Conservation (phyloP, 2,888 invertebrate species). For the Caenorhabditis uteleia region DNA sequence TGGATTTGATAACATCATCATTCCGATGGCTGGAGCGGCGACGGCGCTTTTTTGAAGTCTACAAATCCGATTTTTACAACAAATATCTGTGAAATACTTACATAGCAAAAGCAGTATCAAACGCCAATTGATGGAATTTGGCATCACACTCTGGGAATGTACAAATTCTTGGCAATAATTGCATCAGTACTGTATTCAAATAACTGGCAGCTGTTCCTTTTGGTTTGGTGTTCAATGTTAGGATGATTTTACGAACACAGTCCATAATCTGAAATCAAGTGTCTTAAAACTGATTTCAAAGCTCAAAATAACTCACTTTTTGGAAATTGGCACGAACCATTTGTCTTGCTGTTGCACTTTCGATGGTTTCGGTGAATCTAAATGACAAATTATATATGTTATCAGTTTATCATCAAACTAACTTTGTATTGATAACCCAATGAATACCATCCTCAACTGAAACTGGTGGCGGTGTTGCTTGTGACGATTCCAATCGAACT, state of each 20-base stretch:
- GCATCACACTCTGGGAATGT: constrained; percentile 32
- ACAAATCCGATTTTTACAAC: background rate
- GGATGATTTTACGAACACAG: constrained; percentile 13
- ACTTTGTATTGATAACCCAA: constrained; percentile 52
- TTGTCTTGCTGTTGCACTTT: constrained; percentile 85
- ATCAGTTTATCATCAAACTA: too few relatives aligned
- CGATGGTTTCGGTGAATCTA: constrained; percentile 76
- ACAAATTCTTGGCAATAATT: constrained; percentile 79
- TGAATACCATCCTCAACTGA: constrained; percentile 49
- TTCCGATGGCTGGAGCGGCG: constrained; percentile 30
- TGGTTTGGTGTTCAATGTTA: constrained; percentile 1
- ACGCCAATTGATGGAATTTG: constrained; percentile 14
- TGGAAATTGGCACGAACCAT: constrained; percentile 84
- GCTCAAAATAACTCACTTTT: constrained; percentile 72
- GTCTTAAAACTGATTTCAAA: background rate
- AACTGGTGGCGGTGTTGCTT: constrained; percentile 10
- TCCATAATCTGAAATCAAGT: too few relatives aligned
- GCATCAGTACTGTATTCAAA: constrained; percentile 84
- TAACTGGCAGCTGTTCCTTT: background rate
- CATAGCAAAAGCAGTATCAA: constrained; percentile 21
- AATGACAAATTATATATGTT: too few relatives aligned
- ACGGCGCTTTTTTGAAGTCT: constrained; percentile 23
- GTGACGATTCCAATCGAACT: constrained; percentile 42
- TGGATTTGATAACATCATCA: constrained; percentile 33
- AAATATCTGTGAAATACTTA: constrained; percentile 9